Conservation (phyloP, 2,113 vertebrate species). For the Dicaeum eximium region DNA sequence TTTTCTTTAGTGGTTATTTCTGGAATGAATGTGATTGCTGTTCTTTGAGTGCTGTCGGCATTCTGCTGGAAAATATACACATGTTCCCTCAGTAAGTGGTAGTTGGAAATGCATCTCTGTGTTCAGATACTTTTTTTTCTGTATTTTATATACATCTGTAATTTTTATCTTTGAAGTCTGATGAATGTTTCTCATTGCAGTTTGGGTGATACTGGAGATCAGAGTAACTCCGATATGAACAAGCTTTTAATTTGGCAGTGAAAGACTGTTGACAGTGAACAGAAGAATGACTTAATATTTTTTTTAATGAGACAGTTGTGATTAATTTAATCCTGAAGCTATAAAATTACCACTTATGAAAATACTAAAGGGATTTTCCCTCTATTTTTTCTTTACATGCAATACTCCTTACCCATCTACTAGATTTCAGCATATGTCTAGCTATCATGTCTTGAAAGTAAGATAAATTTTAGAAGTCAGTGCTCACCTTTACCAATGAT, state of each 20-base stretch:
- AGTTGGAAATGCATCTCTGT: not conserved
- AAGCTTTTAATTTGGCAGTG: not conserved
- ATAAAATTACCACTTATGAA: not conserved
- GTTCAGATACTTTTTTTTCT: not conserved
- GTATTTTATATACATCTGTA: not conserved
- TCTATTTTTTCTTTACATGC: not conserved
- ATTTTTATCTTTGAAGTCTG: conserved; percentile 12
- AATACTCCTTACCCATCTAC: not conserved
- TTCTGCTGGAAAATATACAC: not conserved
- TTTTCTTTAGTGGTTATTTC: not conserved
- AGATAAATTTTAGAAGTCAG: not conserved
- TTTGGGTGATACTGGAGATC: not conserved
- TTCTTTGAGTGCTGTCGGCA: not conserved
- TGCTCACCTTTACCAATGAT: not conserved
- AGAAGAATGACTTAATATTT: not conserved
- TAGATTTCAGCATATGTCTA: not conserved
- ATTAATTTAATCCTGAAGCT: not conserved
- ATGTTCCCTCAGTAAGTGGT: not conserved
- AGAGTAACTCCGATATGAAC: not conserved
- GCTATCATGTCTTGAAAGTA: not conserved
- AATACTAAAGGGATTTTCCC: not conserved
- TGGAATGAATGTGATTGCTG: not conserved
- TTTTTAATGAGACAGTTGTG: not conserved
- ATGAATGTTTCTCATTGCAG: not conserved
- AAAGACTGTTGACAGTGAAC: not conserved